Base-by-base conservation (phyloP, 2,113 vertebrate genomes). In the Lepidothrix coronata region DNA sequence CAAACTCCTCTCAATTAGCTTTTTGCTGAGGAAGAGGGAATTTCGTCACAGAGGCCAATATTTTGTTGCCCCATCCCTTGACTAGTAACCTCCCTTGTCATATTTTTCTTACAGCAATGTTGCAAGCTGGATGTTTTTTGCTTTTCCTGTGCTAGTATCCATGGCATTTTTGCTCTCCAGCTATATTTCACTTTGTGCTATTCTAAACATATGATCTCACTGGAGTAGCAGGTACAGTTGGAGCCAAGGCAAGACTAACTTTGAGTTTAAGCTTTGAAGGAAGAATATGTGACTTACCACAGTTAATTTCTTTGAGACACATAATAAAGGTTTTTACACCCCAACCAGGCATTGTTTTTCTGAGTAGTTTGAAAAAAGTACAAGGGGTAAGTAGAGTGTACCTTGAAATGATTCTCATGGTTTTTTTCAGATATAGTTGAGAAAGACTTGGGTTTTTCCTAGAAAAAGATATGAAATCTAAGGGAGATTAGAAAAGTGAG, bases 191-290 rank as follows among this genome's bases (percentile, higher is more conserved):
- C 44, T 80, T 52, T 71, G 67, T 71, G 82, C 84, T 95, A 25
- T 88, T 92, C 59, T 90, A 94, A 96, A 90, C 3, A 5, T 46
- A 59, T 94, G 75, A 93, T 71, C 85, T 97, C 93, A 91, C 66
- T 93, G 91, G 74, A 85, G 63, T 48, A 91, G 85, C 83, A 91
- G 93, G 95, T 93, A 70, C 24, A 83, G 33, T 59, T 83, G 82
- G 55, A 96, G 59, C 85, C 85, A 94, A 88, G 35, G 43, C 63
- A 90, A 86, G 55, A 73, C 44, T 74, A 85, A 89, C 46, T 74
- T 86, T 75, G 9, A 91, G 51, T 83, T 96, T 70, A 88, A 72
- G 30, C 33, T 77, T 77, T 44, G 30, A 90, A 77, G 57, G 48
- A 80, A 58, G 20, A 74, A n/a, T 52, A 43, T 57, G 43, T 88